Percentiles rank a stretch among this genome's conserved stretches.
phyloP scores from a whole-genome alignment of 2,888 invertebrate species.

The Augochlorella aurata region DNA sequence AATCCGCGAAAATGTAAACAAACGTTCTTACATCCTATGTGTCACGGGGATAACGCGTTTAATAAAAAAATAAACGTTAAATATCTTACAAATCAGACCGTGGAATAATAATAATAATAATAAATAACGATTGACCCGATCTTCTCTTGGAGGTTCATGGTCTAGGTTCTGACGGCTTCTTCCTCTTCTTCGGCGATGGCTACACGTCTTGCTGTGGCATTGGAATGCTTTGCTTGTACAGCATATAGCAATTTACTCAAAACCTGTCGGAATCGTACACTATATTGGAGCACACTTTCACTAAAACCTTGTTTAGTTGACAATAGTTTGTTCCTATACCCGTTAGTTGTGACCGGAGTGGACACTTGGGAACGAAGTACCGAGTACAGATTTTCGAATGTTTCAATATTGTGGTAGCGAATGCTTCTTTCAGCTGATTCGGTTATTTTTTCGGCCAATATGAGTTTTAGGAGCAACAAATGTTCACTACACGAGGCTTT shows the following conservation, averaged over 20 bases:
- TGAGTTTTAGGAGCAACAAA: not conserved
- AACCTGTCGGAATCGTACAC: not conserved
- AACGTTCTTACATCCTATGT: too few relatives aligned
- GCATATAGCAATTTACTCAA: not conserved
- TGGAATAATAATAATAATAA: too few relatives aligned
- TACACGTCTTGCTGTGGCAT: not conserved
- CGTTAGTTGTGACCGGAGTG: not conserved
- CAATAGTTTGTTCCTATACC: not conserved
- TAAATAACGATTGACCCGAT: too few relatives aligned
- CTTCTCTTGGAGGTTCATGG: too few relatives aligned
- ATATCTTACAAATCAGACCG: too few relatives aligned
- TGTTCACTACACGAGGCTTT: not conserved
- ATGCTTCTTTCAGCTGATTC: constrained; percentile 5
- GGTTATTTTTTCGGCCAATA: not conserved
- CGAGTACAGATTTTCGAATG: not conserved
- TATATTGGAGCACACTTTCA: constrained; percentile 10
- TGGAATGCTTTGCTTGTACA: not conserved
- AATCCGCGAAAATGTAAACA: too few relatives aligned
- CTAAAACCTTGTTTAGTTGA: not conserved
- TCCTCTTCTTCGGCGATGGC: not conserved
- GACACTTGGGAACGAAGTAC: not conserved
- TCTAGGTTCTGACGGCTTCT: too few relatives aligned
- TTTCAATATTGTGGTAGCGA: not conserved
- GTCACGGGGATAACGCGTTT: too few relatives aligned
- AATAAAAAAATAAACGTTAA: too few relatives aligned